Base-by-base conservation (phyloP, 2,888 invertebrate species). In the Hesperia comma region DNA sequence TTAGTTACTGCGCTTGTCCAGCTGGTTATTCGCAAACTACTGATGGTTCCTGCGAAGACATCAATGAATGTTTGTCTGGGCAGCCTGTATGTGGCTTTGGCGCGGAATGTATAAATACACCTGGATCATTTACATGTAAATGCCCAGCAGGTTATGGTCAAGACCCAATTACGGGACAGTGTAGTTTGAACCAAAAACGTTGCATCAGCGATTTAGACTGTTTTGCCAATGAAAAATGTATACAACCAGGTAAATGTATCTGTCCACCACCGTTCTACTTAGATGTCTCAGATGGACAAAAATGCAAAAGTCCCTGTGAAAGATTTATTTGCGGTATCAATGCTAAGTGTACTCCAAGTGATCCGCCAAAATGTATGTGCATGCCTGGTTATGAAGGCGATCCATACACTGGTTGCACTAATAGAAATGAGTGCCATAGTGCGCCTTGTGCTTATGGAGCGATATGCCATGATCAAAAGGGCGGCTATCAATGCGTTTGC, bases 1-100 rank as follows among this genome's bases (percentile, higher is more conserved):
- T 97, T 1, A 98, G 98, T 83, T 98, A 98, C 81, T 98, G 98
- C 78, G 98, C 98, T 60, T 98, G 98, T 82, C 98, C 98, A 6
- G 95, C 96, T 81, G 98, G 98, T 15, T 98, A 94, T 83, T 94
- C 95, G 68, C 96, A 96, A 21, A 94, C 94, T 67, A 80, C 93
- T 1, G 97, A 97, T 78, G 97, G 97, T 15, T 94, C 96, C n/a
- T 98, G 98, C 79, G 93, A 95, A 84, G 97, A 98, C 83, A 95
- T 97, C 56, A 95, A 98, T 80, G 98, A 98, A 86, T 98, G 98
- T 78, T 92, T 93, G 55, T 96, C 96, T 77, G 95, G 95, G 6
- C 94, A 95, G 71, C 94, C 95, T 70, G 94, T 95, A 10, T 98
- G 98, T 82, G 97, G 97, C 5, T 97, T 96, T 79, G 97, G 97